Conservation (phyloP, 2,113 vertebrate species). For the Hypanus sabinus region DNA sequence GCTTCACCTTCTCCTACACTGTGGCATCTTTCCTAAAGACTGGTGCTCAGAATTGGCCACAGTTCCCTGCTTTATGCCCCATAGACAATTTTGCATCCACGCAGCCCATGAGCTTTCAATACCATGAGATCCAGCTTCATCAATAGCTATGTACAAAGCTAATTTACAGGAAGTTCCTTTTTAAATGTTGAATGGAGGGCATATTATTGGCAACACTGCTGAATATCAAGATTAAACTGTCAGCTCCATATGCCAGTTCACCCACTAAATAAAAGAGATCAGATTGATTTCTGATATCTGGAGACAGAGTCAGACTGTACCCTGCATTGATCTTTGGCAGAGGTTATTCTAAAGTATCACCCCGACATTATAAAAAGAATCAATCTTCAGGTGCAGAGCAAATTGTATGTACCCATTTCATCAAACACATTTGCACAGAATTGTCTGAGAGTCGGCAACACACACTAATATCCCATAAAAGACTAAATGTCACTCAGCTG, state of each 20-base stretch:
- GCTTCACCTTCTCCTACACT: too few species aligned
- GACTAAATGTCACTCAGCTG: background rate
- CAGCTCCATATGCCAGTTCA: background rate
- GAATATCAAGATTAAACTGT: slow-evolving; percentile 12
- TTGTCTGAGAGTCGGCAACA: background rate
- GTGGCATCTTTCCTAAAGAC: background rate
- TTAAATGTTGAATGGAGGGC: background rate
- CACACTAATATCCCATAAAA: background rate
- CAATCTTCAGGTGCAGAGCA: background rate
- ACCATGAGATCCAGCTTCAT: background rate
- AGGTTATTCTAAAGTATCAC: background rate
- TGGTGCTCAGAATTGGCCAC: background rate
- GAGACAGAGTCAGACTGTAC: background rate
- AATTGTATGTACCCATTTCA: background rate
- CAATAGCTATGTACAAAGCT: background rate
- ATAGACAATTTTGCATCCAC: background rate
- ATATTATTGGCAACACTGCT: background rate
- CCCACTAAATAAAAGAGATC: background rate
- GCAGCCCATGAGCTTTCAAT: background rate
- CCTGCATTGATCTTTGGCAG: slow-evolving; percentile 11
- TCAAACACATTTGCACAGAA: too few species aligned
- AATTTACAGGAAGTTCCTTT: background rate
- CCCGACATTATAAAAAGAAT: background rate
- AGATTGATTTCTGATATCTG: slow-evolving; percentile 6
- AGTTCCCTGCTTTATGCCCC: background rate